Percentiles rank a stretch among this genome's conserved stretches.
These are phyloP conservation scores for Leuctra nigra DNA, from an alignment of 2,888 invertebrate genomes.

Conservation along the genomic window DNA sequence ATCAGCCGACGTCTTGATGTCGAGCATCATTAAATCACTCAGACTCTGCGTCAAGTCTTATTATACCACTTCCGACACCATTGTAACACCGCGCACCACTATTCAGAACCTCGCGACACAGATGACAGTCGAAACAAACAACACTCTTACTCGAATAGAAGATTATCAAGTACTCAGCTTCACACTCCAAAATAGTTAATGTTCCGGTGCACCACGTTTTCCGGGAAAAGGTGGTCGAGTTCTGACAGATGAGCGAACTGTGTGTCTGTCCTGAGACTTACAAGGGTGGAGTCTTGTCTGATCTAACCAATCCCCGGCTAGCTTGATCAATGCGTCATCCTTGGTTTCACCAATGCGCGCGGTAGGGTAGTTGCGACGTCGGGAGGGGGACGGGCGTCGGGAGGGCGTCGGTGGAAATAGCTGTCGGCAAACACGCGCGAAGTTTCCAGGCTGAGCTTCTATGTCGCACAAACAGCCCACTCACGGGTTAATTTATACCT, in stretches of 20 bases:
- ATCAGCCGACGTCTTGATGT: slow-evolving; percentile 87
- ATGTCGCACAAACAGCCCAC: slow-evolving; percentile 1
- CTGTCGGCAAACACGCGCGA: slow-evolving; percentile 25
- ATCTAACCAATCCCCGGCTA: neutral
- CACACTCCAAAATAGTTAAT: slow-evolving; percentile 2
- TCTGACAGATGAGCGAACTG: slow-evolving; percentile 6
- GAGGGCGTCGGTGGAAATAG: slow-evolving; percentile 8
- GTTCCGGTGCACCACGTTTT: slow-evolving; percentile 7
- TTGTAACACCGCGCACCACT: neutral
- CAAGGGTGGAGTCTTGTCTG: neutral
- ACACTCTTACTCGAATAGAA: neutral
- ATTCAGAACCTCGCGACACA: no score
- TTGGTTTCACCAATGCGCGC: slow-evolving; percentile 1
- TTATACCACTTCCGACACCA: neutral
- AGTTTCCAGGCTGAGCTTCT: no score
- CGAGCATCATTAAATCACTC: slow-evolving; percentile 57
- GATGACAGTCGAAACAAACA: neutral
- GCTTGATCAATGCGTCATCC: slow-evolving; percentile 10
- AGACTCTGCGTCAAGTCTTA: neutral
- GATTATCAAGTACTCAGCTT: neutral
- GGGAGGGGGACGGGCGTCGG: neutral
- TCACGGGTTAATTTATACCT: slow-evolving; percentile 1
- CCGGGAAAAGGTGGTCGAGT: neutral
- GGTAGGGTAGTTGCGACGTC: neutral
- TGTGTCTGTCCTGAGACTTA: neutral